Base-by-base conservation (phyloP, 2,888 invertebrate species). In the Cantharis rufa region DNA sequence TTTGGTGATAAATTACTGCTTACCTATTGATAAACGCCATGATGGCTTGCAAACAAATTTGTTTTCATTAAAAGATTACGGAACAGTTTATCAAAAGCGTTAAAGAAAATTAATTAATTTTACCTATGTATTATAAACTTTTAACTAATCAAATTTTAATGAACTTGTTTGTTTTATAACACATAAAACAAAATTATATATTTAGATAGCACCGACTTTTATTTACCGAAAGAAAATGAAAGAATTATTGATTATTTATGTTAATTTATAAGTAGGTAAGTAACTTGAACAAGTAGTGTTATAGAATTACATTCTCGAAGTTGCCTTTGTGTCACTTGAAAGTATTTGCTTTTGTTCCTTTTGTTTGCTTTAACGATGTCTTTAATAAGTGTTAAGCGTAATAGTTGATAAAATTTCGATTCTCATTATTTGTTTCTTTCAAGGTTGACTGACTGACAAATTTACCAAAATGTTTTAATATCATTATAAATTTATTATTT, bases 1-100 rank as follows among this genome's bases (percentile, higher is more conserved):
- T 64, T 64, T 64, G 27, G 32, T 72, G 72, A 72, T 72, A 72
- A 72, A 72, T 72, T 72, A 24, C 72, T 48, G 66, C 32, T n/a
- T 48, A 21, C 72, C 72, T 66, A 66, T 66, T 72, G 72, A 72
- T 72, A 66, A 21, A 18, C 15, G 28, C 64, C 27, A 61, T 66
- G 63, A 66, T 72, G 72, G 27, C 15, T 21, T 71, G 24, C 62
- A 63, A 66, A 71, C 62, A 63, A 62, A 71, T 62, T 66, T 72
- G 27, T 66, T 66, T 72, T 64, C 32, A 72, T 72, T 72, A 66
- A 66, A 66, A 66, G 48, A 48, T 48, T 48, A 48, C 48, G 48
- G 48, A 48, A 48, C 48, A 48, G 48, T 48, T 48, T 48, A 48
- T 48, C 48, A 48, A 48, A 48, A 48, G 48, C 48, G 48, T 48